These are phyloP conservation scores for Bibio marci DNA, from an alignment of 2,888 invertebrate species.

Conservation along the genomic window DNA sequence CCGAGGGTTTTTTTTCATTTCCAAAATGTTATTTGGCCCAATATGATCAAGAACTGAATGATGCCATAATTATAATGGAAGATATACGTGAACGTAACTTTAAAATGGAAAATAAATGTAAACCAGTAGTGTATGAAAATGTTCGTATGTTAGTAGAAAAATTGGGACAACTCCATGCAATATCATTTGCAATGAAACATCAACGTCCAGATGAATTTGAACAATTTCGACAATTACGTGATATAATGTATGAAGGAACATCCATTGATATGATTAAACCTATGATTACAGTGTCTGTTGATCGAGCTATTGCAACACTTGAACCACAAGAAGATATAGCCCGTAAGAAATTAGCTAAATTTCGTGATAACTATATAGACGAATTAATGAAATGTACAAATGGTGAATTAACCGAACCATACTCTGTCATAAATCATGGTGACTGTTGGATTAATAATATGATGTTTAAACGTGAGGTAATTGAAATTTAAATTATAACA, in stretches of 20 bases:
- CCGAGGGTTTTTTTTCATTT: conserved; percentile 1
- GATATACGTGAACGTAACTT: conserved; percentile 28
- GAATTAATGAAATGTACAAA: neutral
- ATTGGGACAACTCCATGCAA: conserved; percentile 39
- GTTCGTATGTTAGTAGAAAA: conserved; percentile 30
- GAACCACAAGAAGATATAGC: conserved; percentile 3
- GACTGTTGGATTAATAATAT: conserved; percentile 28
- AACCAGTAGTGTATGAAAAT: neutral
- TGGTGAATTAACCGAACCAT: conserved; percentile 17
- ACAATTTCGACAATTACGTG: conserved; percentile 24
- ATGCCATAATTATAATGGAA: conserved; percentile 29
- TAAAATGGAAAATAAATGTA: conserved; percentile 28
- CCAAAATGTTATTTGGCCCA: conserved; percentile 2
- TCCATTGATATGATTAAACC: no score
- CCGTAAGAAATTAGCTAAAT: conserved; percentile 1
- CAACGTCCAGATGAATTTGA: conserved; percentile 34
- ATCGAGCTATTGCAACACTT: conserved; percentile 4
- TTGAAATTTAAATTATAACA: neutral
- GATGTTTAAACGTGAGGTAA: conserved; percentile 16
- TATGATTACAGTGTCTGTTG: conserved; percentile 13
- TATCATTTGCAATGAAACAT: conserved; percentile 40
- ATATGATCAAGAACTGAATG: conserved; percentile 22
- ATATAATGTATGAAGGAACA: no score
- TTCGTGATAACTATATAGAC: neutral
- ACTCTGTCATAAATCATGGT: conserved; percentile 22